Percentiles rank a stretch among this genome's conserved stretches.
Conservation (phyloP, 2,888 invertebrate species). For the Matsumyia berberina region DNA sequence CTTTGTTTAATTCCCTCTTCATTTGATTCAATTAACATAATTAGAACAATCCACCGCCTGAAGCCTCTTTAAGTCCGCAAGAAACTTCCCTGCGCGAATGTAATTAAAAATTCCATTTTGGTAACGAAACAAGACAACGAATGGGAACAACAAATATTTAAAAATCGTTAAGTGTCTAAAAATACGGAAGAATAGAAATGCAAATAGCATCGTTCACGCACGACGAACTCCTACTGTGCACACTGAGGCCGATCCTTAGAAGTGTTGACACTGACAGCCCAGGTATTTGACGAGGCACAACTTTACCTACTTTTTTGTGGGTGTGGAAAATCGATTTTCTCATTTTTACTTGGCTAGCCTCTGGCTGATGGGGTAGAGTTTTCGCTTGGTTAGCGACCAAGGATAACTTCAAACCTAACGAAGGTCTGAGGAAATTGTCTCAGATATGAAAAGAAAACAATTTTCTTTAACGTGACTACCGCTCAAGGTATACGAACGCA, state of each 20-base stretch:
- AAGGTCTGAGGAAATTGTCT: slow-evolving; percentile 22
- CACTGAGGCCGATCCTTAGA: slow-evolving; percentile 51
- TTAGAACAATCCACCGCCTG: slow-evolving; percentile 13
- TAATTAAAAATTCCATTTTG: slow-evolving; percentile 57
- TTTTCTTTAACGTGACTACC: slow-evolving; percentile 36
- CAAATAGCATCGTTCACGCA: slow-evolving; percentile 64
- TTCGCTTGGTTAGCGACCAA: slow-evolving; percentile 16
- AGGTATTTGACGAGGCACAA: slow-evolving; percentile 44
- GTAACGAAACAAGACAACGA: slow-evolving; percentile 12
- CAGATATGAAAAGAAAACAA: slow-evolving; percentile 34
- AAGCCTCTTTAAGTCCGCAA: slow-evolving; percentile 7
- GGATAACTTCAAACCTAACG: slow-evolving; percentile 34
- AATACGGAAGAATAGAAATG: slow-evolving; percentile 42
- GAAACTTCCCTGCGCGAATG: slow-evolving; percentile 12
- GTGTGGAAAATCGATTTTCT: slow-evolving; percentile 63
- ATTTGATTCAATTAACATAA: slow-evolving; percentile 32
- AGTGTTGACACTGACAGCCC: slow-evolving; percentile 7
- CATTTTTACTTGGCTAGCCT: slow-evolving; percentile 23
- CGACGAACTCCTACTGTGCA: slow-evolving; percentile 21
- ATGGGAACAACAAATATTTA: slow-evolving; percentile 51
- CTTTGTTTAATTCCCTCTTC: not conserved
- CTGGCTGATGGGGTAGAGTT: not conserved
- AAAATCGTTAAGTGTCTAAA: slow-evolving; percentile 46
- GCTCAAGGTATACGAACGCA: slow-evolving; percentile 10
- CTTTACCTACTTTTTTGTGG: slow-evolving; percentile 20